Base-by-base conservation (phyloP, 2,888 invertebrate genomes). In the Cosmorhoe ocellata region DNA sequence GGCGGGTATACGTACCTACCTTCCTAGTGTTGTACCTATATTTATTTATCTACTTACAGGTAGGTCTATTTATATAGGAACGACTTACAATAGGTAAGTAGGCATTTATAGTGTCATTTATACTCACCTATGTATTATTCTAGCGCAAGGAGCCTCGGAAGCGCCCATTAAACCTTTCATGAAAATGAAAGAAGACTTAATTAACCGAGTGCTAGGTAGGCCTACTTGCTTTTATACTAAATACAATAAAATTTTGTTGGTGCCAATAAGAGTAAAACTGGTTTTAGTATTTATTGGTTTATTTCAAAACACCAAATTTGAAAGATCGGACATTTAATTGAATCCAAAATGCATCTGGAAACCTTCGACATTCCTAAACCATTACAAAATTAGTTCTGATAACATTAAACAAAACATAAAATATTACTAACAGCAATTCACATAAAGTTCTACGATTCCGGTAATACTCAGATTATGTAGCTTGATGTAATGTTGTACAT, bases 301-400 rank as follows among this genome's bases (percentile, higher is more conserved):
- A 87, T 86, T 86, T 85, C 71, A 85, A 59, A 88, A 88, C 88
- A 88, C n/a, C 88, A 88, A 88, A 84, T 82, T 84, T 86, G 85
- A 81, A 87, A 84, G 83, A 86, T 79, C 81, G 81, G 58, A 85
- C 81, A 86, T 76, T 81, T 81, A 79, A 78, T 80, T 81, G 79
- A 82, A 81, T 75, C 81, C 80, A 83, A 81, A 79, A 81, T 79
- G 79, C 76, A 76, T 80, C 81, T 65, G 75, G 82, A 80, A 84
- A 82, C 77, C 78, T 66, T 69, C 74, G 68, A 72, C 79, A 80
- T 80, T 86, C 76, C 83, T 77, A 82, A 84, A 81, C 79, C 79
- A 78, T 80, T 73, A 80, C 75, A 74, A 81, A 84, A 84, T 88
- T 87, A 88, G 84, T 88, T 84, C 70, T 74, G 81, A 85, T 84